Base-by-base conservation (phyloP, 2,113 vertebrate genomes). In the Takifugu bimaculatus region DNA sequence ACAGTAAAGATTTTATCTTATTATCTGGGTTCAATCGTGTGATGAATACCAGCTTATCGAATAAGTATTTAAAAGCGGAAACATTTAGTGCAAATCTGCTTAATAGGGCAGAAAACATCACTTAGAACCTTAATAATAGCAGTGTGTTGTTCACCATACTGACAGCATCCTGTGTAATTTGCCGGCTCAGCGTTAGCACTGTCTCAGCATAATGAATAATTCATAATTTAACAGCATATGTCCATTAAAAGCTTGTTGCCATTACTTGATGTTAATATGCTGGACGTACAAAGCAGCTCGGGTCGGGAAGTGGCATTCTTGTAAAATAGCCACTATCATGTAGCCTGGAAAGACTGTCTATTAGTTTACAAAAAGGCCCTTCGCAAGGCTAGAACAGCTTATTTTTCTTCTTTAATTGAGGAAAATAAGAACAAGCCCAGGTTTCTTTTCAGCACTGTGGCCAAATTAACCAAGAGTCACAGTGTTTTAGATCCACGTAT, bases 201-300 rank as follows among this genome's bases (percentile, higher is more conserved):
- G 61, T 52, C 60, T 75, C 44, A 32, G 59, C 59, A 26, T 39
- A 29, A 65, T 82, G 60, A 78, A 82, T 82, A 67, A 82, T 88
- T 75, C 72, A 86, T 74, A 61, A 54, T 64, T 54, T 63, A 54
- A 57, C 64, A 50, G 63, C 65, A 75, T 68, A 77, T 59, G 68
- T 72, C 64, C 72, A 83, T 79, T 78, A 85, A 58, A 71, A 54
- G 51, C 61, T 73, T 59, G 62, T 70, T 77, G 70, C 50, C 44
- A 60, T 70, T 74, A 72, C 69, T 66, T 69, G 74, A 84, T 70
- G 59, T 59, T 64, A 74, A 83, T 80, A 76, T 10, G 3, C 35
- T 39, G 1, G 65, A 82, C 74, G 65, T 61, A 63, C 72, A 63
- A 67, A 56, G 50, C 51, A 48, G 70, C 75, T 51, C 28, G 55